Percentiles rank a stretch among this genome's conserved stretches.
These are phyloP conservation scores for Hirtodrosophila trivittata DNA, from an alignment of 2,888 invertebrate genomes.

Conservation along the genomic window DNA sequence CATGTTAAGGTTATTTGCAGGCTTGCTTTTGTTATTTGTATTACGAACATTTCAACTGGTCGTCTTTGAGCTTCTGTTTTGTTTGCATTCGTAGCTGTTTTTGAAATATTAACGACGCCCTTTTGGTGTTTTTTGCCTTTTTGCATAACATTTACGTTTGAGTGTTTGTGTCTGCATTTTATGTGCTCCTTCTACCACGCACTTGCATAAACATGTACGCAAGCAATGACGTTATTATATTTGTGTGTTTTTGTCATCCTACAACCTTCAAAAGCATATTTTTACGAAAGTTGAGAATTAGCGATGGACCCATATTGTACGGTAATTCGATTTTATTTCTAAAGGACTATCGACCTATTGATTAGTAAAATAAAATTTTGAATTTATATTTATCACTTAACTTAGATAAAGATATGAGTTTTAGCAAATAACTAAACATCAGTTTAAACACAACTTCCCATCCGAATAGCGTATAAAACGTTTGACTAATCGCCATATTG, in stretches of 20 bases:
- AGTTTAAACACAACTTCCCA: too few species aligned
- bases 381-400: too few species aligned
- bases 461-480: too few species aligned
- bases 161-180: conserved; percentile 76
- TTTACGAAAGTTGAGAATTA: neutral
- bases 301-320: neutral
- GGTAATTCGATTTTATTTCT: too few species aligned
- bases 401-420: too few species aligned
- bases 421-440: too few species aligned
- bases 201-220: neutral
- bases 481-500: too few species aligned
- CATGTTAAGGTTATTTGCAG: conserved; percentile 41
- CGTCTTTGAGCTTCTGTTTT: conserved; percentile 26
- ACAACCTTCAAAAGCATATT: conserved; percentile 3
- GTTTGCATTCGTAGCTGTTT: conserved; percentile 59
- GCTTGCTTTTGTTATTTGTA: conserved; percentile 29
- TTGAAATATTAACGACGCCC: conserved; percentile 80
- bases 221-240: conserved; percentile 1
- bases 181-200: conserved; percentile 45
- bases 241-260: neutral
- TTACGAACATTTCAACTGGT: conserved; percentile 19
- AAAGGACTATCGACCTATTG: too few species aligned
- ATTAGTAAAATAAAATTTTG: too few species aligned
- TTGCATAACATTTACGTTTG: conserved; percentile 69
- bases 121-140: conserved; percentile 67